phyloP scores from a whole-genome alignment of 1,140 invertebrate genomes.

The Callitettix versicolor region DNA sequence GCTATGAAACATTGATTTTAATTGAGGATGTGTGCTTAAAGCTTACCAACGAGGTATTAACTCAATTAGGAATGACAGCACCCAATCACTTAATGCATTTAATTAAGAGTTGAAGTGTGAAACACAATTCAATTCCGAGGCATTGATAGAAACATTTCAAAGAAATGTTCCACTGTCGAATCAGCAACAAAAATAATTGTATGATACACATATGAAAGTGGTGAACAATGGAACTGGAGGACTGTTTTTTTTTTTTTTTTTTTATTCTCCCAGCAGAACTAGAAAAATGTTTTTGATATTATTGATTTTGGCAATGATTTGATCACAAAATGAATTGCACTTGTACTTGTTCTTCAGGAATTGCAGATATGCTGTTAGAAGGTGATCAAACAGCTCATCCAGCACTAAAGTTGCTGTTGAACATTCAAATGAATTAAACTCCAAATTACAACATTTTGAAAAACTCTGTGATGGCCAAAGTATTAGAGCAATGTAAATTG shows the following conservation, averaged over 20 bases:
- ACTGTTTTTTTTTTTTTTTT: conserved; percentile 21
- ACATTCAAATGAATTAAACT: too few species aligned
- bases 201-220: background rate
- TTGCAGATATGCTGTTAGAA: conserved; percentile 36
- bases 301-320: conserved; percentile 31
- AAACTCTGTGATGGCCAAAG: conserved; percentile 21
- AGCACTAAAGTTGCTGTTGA: conserved; percentile 34
- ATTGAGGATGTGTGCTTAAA: conserved; percentile 31
- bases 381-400: conserved; percentile 40
- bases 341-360: conserved; percentile 34
- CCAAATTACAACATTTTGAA: background rate
- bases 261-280: conserved; percentile 28
- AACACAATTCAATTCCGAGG: conserved; percentile 30
- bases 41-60: conserved; percentile 29
- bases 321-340: conserved; percentile 29
- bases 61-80: conserved; percentile 32
- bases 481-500: conserved; percentile 22
- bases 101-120: conserved; percentile 32
- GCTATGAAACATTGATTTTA: conserved; percentile 33
- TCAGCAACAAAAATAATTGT: too few species aligned
- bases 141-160: conserved; percentile 19
- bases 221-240: conserved; percentile 25
- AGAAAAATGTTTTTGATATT: conserved; percentile 30
- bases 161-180: conserved; percentile 21
- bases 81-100: conserved; percentile 32